Base-by-base conservation (phyloP, 2,797 vertebrate genomes). In the Pangasius djambal region DNA sequence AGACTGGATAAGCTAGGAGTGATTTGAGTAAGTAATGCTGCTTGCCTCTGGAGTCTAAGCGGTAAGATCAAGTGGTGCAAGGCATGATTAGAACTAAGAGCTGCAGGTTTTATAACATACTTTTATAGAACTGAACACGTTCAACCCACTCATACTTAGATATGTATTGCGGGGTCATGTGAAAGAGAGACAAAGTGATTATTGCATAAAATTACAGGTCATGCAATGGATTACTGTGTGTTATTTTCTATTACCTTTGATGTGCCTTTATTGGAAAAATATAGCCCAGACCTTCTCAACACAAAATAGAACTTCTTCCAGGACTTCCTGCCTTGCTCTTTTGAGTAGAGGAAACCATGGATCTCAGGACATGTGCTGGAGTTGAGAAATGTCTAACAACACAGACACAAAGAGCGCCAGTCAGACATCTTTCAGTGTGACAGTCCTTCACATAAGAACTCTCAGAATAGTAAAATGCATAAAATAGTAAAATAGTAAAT, bases 221-320 rank as follows among this genome's bases (percentile, higher is more conserved):
- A 83, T 63, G 22, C 37, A 63, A 63, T 63, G 25, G 6, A 85
- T 85, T 34, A 52, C 5, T 85, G 9, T 20, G 13, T 37, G 0
- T 82, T 57, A 59, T 44, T 25, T 83, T 22, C 13, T 91, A 96
- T 94, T 94, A 99, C 98, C 97, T 99, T 99, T 87, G 98, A 99
- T 87, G 96, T 98, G 92, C 98, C 98, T 95, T 99, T 99, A 90
- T 96, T 99, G 91, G 99, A 99, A 96, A 98, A 98, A 95, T 99
- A 99, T 89, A 99, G 96, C 75, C 99, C 99, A 37, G 99, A 99
- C 94, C 98, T 96, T 95, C 99, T 96, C 91, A 99, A 94, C 88
- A 99, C 94, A 96, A 99, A 99, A 93, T 97, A 99, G 92, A 96
- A 92, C 95, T 97, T 99, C 95, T 97, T 99, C 98, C 98, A 99